Evolutionary conservation across 2,888 invertebrate genomes (phyloP).

Genomic region (Sarcophaga carnaria): DNA sequence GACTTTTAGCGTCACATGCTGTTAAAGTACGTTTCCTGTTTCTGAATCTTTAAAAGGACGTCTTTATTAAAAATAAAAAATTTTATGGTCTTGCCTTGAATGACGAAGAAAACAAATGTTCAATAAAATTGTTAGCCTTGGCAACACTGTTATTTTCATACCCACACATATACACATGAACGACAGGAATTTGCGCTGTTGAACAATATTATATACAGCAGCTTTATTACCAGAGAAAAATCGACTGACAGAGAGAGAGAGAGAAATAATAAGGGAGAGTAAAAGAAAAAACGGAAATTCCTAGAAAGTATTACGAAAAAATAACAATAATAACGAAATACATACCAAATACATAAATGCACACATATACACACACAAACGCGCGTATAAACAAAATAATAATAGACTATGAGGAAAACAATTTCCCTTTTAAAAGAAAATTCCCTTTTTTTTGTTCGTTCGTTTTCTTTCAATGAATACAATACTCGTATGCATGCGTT

Average conservation of each 20-base stretch:
- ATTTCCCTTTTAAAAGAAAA: conserved; percentile 61
- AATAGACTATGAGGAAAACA: conserved; percentile 46
- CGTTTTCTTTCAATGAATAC: conserved; percentile 47
- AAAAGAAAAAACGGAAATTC: conserved; percentile 53
- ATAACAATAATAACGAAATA: conserved; percentile 22
- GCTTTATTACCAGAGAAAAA: conserved; percentile 12
- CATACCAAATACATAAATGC: neutral
- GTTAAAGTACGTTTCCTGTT: too few relatives aligned
- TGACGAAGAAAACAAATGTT: neutral
- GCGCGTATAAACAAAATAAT: conserved; percentile 15
- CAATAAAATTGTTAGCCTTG: conserved; percentile 13
- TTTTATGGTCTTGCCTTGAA: neutral
- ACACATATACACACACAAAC: neutral
- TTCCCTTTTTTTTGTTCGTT: neutral
- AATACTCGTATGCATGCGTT: neutral
- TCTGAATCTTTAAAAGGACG: too few relatives aligned
- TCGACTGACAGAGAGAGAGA: conserved; percentile 4
- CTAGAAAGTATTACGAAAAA: conserved; percentile 50
- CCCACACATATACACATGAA: neutral
- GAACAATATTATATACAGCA: neutral
- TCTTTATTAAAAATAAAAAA: neutral
- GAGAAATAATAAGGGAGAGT: conserved; percentile 5
- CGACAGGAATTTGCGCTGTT: conserved; percentile 22
- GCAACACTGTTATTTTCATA: conserved; percentile 24
- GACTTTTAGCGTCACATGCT: too few relatives aligned